A percentile compares a stretch with the other conserved stretches of the same genome.
Conservation (phyloP, 2,888 invertebrate genomes). For the Limnephilus marmoratus region DNA sequence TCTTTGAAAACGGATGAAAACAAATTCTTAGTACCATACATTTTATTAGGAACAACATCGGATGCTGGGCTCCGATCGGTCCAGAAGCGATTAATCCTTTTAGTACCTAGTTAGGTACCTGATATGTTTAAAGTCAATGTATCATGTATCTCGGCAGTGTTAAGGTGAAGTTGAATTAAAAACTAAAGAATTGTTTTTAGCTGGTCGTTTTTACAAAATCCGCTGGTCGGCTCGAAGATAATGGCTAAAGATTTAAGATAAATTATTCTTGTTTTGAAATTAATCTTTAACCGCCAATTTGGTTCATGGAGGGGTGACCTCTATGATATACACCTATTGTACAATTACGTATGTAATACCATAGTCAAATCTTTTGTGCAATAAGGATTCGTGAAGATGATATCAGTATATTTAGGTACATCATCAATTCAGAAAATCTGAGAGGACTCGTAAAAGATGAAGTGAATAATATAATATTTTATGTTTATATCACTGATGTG, state of each 20-base stretch:
- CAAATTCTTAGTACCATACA: slow-evolving; percentile 48
- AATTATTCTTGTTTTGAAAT: slow-evolving; percentile 10
- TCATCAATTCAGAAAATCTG: too few species aligned
- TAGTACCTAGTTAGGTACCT: neutral
- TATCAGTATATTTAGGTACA: neutral
- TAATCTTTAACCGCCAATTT: neutral
- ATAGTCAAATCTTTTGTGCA: neutral
- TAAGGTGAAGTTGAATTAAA: neutral
- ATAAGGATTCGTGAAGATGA: neutral
- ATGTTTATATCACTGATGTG: too few species aligned
- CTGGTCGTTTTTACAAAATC: neutral
- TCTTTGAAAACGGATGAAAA: slow-evolving; percentile 54
- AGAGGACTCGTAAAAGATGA: too few species aligned
- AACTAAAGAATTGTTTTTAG: neutral
- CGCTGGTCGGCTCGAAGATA: neutral
- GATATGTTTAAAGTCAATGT: neutral
- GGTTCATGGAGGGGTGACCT: neutral
- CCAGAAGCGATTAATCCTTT: slow-evolving; percentile 36
- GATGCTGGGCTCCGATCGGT: slow-evolving; percentile 14
- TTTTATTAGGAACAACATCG: slow-evolving; percentile 28
- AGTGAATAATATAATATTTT: neutral
- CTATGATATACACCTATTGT: neutral
- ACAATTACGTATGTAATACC: neutral
- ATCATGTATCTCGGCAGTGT: neutral
- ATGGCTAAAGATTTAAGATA: neutral